Evolutionary conservation across 2,113 vertebrate species (phyloP).

Genomic region (Eptesicus fuscus): DNA sequence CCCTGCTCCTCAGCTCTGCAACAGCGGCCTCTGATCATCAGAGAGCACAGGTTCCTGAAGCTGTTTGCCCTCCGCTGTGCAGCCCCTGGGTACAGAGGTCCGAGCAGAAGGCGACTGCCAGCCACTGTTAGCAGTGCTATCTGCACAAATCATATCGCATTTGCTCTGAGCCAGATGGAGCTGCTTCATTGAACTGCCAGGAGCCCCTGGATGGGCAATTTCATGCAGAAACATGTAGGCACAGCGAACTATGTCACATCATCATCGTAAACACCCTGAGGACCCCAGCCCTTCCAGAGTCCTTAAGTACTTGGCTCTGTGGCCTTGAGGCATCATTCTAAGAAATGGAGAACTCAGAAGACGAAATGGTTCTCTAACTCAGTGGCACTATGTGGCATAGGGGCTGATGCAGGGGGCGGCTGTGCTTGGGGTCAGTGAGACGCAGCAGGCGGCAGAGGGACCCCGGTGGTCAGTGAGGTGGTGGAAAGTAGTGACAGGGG

Average conservation of each 20-base stretch:
- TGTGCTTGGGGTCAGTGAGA: background rate
- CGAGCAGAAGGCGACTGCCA: conserved; percentile 13
- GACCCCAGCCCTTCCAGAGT: background rate
- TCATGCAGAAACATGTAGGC: background rate
- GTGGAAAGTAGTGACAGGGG: background rate
- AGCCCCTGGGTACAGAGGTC: background rate
- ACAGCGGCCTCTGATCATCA: background rate
- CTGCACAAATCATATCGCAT: background rate
- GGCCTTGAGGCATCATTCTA: background rate
- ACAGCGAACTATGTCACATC: background rate
- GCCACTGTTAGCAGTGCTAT: background rate
- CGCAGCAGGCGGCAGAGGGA: fast-evolving
- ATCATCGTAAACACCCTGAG: fast-evolving
- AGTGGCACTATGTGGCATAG: fast-evolving
- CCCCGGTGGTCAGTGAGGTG: fast-evolving
- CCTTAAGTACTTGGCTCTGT: background rate
- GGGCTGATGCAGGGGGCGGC: fast-evolving
- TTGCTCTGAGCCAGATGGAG: background rate
- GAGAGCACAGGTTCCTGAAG: fast-evolving
- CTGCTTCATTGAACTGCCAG: background rate
- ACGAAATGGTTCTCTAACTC: background rate
- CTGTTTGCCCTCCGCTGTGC: background rate
- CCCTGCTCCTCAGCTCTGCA: background rate
- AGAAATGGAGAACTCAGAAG: background rate
- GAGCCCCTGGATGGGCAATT: background rate